A percentile compares a stretch with the other conserved stretches of the same genome.
These are phyloP conservation scores for Nasonia vitripennis DNA, from an alignment of 1,140 invertebrate genomes.

Conservation along the genomic window DNA sequence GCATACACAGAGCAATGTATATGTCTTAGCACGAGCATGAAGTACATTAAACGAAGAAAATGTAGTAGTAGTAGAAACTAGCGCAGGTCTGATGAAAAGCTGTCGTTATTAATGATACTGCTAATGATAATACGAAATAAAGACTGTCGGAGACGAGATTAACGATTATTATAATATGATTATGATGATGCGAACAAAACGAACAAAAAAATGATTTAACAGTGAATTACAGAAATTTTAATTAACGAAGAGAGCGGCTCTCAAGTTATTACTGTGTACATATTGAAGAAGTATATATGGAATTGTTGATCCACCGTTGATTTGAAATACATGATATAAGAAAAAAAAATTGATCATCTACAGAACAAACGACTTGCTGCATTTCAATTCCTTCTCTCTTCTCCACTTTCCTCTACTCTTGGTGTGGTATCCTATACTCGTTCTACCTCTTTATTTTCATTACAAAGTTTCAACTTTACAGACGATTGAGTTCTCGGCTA, in stretches of 20 bases:
- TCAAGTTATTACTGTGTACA: constrained; percentile 36
- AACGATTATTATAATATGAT: constrained; percentile 20
- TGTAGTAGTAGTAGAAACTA: constrained; percentile 19
- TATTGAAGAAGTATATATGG: constrained; percentile 57
- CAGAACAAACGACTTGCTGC: constrained; percentile 63
- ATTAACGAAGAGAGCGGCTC: constrained; percentile 28
- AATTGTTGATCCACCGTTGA: constrained; percentile 68
- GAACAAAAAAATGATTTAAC: constrained; percentile 25
- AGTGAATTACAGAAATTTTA: constrained; percentile 25
- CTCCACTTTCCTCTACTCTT: constrained; percentile 40
- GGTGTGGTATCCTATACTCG: not conserved
- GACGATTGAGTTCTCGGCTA: not conserved
- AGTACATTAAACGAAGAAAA: constrained; percentile 36
- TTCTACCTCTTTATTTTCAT: not conserved
- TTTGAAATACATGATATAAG: constrained; percentile 70
- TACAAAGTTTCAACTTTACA: not conserved
- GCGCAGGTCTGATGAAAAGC: constrained; percentile 2
- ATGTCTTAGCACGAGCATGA: constrained; percentile 33
- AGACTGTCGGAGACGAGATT: constrained; percentile 51
- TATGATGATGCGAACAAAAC: constrained; percentile 1
- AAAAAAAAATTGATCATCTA: constrained; percentile 60
- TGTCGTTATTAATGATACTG: constrained; percentile 33
- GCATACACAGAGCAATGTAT: constrained; percentile 4
- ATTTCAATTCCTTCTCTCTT: constrained; percentile 66
- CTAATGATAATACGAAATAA: constrained; percentile 37